Evolutionary conservation across 2,797 vertebrate species (phyloP).

Genomic region (Alfaro cultratus): DNA sequence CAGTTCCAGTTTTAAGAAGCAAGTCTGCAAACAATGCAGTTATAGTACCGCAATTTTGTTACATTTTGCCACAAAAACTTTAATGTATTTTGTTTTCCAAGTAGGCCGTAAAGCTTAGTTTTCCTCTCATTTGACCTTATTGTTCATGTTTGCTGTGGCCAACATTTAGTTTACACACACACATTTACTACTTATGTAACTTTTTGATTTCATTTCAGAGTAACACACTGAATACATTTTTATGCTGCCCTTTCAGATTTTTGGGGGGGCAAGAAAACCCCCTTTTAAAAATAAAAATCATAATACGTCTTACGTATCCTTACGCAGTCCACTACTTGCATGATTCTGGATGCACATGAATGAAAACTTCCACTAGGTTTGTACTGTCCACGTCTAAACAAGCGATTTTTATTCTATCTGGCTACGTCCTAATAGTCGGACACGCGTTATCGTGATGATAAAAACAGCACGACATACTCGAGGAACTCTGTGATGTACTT

Average conservation of each 20-base stretch:
- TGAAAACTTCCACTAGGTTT: not conserved
- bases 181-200: not conserved
- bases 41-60: not conserved
- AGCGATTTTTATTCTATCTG: not conserved
- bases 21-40: not conserved
- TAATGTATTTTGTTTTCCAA: not conserved
- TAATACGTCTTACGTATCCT: not conserved
- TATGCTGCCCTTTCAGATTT: not conserved
- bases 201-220: not conserved
- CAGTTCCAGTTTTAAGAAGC: not conserved
- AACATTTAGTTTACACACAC: not conserved
- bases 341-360: not conserved
- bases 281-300: not conserved
- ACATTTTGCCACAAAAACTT: not conserved
- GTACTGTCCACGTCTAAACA: not conserved
- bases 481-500: constrained; percentile 99
- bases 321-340: not conserved
- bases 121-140: not conserved
- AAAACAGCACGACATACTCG: constrained; percentile 86
- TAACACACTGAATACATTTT: not conserved
- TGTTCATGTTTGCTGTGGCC: not conserved
- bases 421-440: constrained; percentile 1
- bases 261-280: not conserved
- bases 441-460: constrained; percentile 28
- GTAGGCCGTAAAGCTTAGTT: not conserved